Percentiles rank a stretch among this genome's conserved stretches.
Evolutionary conservation across 2,888 invertebrate species (phyloP).

Genomic region (Leptopilina drosophilae): DNA sequence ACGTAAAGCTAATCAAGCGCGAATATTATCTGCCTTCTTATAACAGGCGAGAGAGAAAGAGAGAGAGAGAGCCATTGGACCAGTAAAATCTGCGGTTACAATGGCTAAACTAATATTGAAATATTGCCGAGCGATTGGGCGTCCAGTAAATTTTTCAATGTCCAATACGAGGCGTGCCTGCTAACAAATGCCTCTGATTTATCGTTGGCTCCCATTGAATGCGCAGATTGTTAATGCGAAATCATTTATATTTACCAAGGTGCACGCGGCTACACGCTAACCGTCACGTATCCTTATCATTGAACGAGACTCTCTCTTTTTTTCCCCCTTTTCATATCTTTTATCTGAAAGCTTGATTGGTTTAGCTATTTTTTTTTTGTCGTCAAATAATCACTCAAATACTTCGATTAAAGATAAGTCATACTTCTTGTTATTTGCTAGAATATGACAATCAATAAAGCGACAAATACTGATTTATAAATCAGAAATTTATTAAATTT

Average conservation of each 20-base stretch:
- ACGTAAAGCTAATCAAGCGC: conserved; percentile 57
- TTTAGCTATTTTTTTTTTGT: not conserved
- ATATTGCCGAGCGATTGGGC: conserved; percentile 72
- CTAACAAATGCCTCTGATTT: conserved; percentile 73
- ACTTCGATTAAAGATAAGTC: not conserved
- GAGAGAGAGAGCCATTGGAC: conserved; percentile 41
- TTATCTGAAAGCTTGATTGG: conserved; percentile 15
- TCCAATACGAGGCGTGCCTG: conserved; percentile 70
- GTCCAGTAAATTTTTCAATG: conserved; percentile 71
- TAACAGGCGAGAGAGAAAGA: conserved; percentile 42
- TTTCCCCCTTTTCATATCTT: conserved; percentile 1
- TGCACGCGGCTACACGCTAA: conserved; percentile 31
- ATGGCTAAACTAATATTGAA: conserved; percentile 76
- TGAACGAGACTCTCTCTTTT: not conserved
- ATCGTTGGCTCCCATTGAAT: conserved; percentile 64
- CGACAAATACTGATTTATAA: conserved; percentile 8
- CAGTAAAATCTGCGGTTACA: conserved; percentile 57
- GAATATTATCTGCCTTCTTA: conserved; percentile 57
- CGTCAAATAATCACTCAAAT: conserved; percentile 12
- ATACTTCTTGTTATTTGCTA: not conserved
- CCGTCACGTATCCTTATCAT: conserved; percentile 37
- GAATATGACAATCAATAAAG: not conserved
- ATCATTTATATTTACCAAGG: conserved; percentile 52
- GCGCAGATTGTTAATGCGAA: conserved; percentile 66
- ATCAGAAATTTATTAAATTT: not conserved